Percentiles rank a stretch among this genome's conserved stretches.
Evolutionary conservation across 2,113 vertebrate species (phyloP).

Genomic region (Cebidichthys violaceus): DNA sequence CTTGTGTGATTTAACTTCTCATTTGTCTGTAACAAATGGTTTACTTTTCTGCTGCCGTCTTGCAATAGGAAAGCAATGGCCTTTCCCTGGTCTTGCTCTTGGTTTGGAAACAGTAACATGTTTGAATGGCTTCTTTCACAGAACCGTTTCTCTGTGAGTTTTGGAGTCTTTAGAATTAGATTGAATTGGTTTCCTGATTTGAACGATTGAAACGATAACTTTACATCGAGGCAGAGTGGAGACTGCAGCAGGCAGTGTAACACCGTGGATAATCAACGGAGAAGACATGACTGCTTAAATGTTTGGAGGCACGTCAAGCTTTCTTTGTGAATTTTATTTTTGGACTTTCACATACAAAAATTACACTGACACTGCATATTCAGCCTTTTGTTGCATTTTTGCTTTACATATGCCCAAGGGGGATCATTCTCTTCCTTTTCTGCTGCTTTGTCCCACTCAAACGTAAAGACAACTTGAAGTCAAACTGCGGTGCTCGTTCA

Average conservation of each 20-base stretch:
- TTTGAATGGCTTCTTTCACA: neutral
- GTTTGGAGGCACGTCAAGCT: slow-evolving; percentile 14
- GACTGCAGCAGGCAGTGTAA: slow-evolving; percentile 9
- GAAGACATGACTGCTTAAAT: slow-evolving; percentile 5
- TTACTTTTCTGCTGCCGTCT: slow-evolving; percentile 1
- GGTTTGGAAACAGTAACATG: neutral
- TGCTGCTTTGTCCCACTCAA: neutral
- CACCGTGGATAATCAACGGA: neutral
- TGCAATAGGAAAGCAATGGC: neutral
- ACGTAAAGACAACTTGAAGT: slow-evolving; percentile 28
- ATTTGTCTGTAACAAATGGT: slow-evolving; percentile 29
- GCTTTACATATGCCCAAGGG: slow-evolving; percentile 17
- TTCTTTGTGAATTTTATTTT: slow-evolving; percentile 33
- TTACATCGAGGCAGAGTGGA: slow-evolving; percentile 1
- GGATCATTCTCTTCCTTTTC: neutral
- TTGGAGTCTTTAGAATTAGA: neutral
- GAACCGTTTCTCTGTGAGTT: neutral
- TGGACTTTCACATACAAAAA: slow-evolving; percentile 3
- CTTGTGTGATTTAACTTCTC: neutral
- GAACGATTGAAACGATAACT: slow-evolving; percentile 34
- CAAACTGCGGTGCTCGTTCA: slow-evolving; percentile 20
- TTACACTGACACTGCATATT: slow-evolving; percentile 14
- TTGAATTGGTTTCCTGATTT: slow-evolving; percentile 19
- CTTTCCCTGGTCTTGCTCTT: neutral
- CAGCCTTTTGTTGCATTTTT: slow-evolving; percentile 19